Evolutionary conservation across 2,113 vertebrate genomes (phyloP).

Genomic region (Verasper variegatus): DNA sequence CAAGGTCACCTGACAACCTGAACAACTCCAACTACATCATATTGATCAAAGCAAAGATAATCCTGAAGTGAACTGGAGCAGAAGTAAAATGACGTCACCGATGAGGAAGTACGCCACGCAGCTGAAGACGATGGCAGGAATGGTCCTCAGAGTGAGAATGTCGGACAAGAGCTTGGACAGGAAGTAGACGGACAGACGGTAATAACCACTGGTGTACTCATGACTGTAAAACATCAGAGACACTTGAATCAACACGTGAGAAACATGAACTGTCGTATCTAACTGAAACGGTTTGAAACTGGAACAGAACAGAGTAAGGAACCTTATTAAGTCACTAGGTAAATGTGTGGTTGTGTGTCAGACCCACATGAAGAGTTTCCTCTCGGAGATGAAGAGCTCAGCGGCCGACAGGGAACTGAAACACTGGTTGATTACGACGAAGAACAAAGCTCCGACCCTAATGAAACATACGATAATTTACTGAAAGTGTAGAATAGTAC

Average conservation of each 20-base stretch:
- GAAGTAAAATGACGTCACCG: slow-evolving; percentile 72
- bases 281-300: too few relatives aligned
- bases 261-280: too few relatives aligned
- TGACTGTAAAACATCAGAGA: slow-evolving; percentile 81
- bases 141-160: slow-evolving; percentile 87
- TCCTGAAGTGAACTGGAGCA: too few relatives aligned
- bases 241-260: too few relatives aligned
- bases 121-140: slow-evolving; percentile 89
- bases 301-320: neutral
- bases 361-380: slow-evolving; percentile 94
- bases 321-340: too few relatives aligned
- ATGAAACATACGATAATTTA: neutral
- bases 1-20: neutral
- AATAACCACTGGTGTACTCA: slow-evolving; percentile 97
- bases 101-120: slow-evolving; percentile 92
- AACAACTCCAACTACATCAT: too few relatives aligned
- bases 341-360: neutral
- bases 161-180: slow-evolving; percentile 90
- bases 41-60: too few relatives aligned
- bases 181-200: slow-evolving; percentile 92
- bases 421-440: slow-evolving; percentile 92
- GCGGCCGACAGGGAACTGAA: slow-evolving; percentile 89
- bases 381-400: slow-evolving; percentile 92
- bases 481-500: neutral
- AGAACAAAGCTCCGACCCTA: slow-evolving; percentile 93